Base-by-base conservation (phyloP, 2,888 invertebrate genomes). In the Lepidonotus clava region DNA sequence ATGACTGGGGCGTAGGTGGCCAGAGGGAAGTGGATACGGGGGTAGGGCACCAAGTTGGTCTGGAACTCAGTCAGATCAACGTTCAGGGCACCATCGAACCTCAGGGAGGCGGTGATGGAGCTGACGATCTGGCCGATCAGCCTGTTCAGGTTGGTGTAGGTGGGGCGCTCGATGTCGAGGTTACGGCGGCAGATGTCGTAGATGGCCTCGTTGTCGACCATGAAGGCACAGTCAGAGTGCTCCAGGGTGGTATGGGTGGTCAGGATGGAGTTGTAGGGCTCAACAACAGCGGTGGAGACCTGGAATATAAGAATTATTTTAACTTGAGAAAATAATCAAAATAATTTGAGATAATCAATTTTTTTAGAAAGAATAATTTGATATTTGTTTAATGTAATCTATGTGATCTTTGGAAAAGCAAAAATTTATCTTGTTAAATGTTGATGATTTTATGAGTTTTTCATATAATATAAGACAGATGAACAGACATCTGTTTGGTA, bases 141-240 rank as follows among this genome's bases (percentile, higher is more conserved):
- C 92, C 98, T 96, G 95, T 99, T 99, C 93, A 99, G 95, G 94
- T 97, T 97, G 66, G 96, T 98, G 94, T 97, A 97, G 91, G 97
- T 96, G 0, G 98, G 98, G 67, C 97, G 95, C 92, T 96, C 97
- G 88, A 98, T 97, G 90, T 96, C 96, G 83, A 98, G 95, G 91
- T 97, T 97, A 87, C 96, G 95, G 34, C 91, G 88, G 86, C 92
- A 92, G 85, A 92, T 92, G 87, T 93, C 92, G 87, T 91, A 93
- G 83, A 92, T 92, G 56, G 92, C 92, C 86, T 92, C 92, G 87
- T 92, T 92, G 87, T 92, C 93, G 51, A 92, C 91, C 90, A 92
- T 90, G 87, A 92, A 91, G 46, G 98, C 98, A 95, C 98, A 98
- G 95, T 98, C 98, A 0, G 97, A 97, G 95, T 98, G 98, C 94